phyloP scores from a whole-genome alignment of 1,140 invertebrate genomes.

The Drosophila lini region DNA sequence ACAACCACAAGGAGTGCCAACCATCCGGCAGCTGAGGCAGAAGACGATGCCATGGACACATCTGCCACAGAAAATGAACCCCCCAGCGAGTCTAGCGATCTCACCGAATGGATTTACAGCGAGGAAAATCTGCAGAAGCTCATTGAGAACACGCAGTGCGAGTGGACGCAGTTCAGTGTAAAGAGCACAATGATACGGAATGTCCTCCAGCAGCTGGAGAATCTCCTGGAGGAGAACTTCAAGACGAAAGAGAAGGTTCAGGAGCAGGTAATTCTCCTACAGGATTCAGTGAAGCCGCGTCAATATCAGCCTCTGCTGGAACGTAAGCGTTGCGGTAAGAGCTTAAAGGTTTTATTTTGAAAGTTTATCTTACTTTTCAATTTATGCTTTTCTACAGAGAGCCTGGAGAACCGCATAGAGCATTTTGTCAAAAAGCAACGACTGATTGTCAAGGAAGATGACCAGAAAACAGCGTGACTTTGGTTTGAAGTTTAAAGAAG shows the following conservation, averaged over 20 bases:
- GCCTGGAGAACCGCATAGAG: constrained; percentile 90
- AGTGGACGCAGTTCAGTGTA: constrained; percentile 90
- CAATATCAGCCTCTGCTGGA: constrained; percentile 90
- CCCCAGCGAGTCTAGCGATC: constrained; percentile 19
- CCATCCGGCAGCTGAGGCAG: background rate
- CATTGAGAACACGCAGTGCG: constrained; percentile 88
- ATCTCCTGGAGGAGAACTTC: constrained; percentile 53
- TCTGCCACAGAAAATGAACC: background rate
- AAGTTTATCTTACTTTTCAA: background rate
- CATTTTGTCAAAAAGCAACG: constrained; percentile 88
- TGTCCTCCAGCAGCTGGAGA: constrained; percentile 88
- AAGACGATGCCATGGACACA: constrained; percentile 14
- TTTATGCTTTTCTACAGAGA: constrained; percentile 85
- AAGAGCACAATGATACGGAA: constrained; percentile 92
- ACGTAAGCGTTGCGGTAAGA: constrained; percentile 89
- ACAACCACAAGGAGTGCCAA: constrained; percentile 86
- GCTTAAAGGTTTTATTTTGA: background rate
- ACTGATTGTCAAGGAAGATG: constrained; percentile 53
- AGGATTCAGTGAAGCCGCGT: constrained; percentile 89
- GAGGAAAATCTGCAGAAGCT: constrained; percentile 86
- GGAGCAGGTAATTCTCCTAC: constrained; percentile 86
- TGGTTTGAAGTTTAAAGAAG: background rate
- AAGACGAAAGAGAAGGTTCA: constrained; percentile 60
- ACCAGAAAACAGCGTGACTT: background rate
- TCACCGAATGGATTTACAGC: constrained; percentile 88